phyloP scores from a whole-genome alignment of 2,797 vertebrate genomes.

The Xiphophorus birchmanni region DNA sequence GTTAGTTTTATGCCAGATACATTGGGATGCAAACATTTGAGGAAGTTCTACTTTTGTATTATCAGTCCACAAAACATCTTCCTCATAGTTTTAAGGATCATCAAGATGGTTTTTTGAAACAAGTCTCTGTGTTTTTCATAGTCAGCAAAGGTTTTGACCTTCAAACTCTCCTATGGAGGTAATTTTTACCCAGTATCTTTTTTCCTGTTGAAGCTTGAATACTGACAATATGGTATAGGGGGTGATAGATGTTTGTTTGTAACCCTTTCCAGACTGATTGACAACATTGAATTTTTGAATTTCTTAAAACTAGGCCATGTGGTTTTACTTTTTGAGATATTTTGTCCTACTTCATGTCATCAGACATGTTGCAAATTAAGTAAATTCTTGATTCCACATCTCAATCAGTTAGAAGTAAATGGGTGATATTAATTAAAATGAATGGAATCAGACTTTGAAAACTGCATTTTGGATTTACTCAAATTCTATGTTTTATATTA shows the following conservation, averaged over 20 bases:
- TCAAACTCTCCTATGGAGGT: neutral
- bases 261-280: neutral
- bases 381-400: neutral
- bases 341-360: neutral
- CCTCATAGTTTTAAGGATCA: neutral
- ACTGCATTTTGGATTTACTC: neutral
- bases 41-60: neutral
- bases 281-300: neutral
- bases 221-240: neutral
- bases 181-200: neutral
- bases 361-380: neutral
- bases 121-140: neutral
- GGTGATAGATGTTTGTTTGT: neutral
- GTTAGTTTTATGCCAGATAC: neutral
- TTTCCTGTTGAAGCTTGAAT: neutral
- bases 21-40: neutral
- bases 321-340: neutral
- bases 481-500: neutral
- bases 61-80: neutral
- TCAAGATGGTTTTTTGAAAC: neutral
- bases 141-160: neutral
- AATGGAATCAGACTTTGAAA: neutral
- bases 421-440: neutral
- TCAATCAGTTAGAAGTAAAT: neutral
- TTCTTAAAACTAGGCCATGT: neutral